Conservation (phyloP, 2,888 invertebrate genomes). For the Zhuqinia jingwanae region DNA sequence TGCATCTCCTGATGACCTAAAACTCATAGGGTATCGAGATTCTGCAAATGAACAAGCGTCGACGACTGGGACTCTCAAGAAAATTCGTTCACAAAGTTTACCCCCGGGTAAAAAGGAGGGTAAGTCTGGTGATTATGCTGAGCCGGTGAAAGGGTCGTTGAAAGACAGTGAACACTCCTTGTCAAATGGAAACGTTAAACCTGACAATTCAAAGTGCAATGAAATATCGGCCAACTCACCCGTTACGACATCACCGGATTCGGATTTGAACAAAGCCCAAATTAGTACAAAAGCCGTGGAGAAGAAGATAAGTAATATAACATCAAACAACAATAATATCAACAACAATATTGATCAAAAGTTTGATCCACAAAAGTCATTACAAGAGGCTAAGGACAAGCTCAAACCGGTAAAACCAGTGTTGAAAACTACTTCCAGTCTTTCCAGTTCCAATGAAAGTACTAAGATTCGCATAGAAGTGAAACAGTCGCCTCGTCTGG, state of each 20-base stretch:
- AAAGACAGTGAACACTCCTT: constrained; percentile 59
- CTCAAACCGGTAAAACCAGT: constrained; percentile 78
- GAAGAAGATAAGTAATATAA: constrained; percentile 72
- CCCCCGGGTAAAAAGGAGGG: constrained; percentile 80
- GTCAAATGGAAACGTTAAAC: constrained; percentile 58
- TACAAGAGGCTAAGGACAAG: constrained; percentile 79
- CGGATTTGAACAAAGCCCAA: constrained; percentile 54
- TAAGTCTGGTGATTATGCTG: constrained; percentile 77
- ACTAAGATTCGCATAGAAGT: constrained; percentile 79
- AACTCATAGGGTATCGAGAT: constrained; percentile 84
- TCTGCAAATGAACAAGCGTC: constrained; percentile 57
- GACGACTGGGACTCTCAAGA: constrained; percentile 76
- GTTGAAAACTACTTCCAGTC: constrained; percentile 73
- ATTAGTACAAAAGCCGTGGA: constrained; percentile 59
- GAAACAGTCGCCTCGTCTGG: constrained; percentile 78
- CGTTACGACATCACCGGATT: constrained; percentile 50
- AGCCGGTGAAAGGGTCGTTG: constrained; percentile 72
- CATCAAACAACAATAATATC: constrained; percentile 67
- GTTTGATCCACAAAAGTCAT: constrained; percentile 78
- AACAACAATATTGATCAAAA: constrained; percentile 70
- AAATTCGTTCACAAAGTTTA: constrained; percentile 79
- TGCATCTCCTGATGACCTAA: constrained; percentile 93
- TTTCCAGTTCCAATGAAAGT: constrained; percentile 57
- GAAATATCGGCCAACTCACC: constrained; percentile 24
- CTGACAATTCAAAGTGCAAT: constrained; percentile 53